Evolutionary conservation across 2,888 invertebrate species (phyloP), one percentile per base, ranked within the genome.

Genomic region (Pseudanteris insignis): DNA sequence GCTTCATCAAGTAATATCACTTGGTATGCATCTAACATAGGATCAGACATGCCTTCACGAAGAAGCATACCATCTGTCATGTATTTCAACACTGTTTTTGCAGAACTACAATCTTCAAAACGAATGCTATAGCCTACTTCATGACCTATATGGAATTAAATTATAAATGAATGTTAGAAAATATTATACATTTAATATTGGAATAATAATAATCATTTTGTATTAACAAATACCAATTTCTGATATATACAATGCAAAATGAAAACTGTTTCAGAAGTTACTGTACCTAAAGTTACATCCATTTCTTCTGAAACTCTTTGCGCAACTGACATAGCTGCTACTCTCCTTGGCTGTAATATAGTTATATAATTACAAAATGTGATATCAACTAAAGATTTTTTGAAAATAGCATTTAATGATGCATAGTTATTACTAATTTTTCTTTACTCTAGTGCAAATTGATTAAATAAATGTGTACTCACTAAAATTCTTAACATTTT

Each of bases 61-160:
- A 99, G 83, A 80, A 99, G 86, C 99, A 99, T 99, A 93, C 99
- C 99, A 73, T 99, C 98, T 8, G 99, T 99, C 95, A 98, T 95
- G 79, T 99, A 98, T 76, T 99, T 99, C 1, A 99, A 84, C 15
- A 96, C 85, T 0, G 98, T 99, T 75, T 91, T 92, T 0, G 92
- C 87, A 1, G 95, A 94, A 1, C 97, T 96, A 76, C 98, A 98
- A 82, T 99, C 98, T 81, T 99, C 99, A 77, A 99, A 99, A 85
- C 99, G 92, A 77, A 99, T 99, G 76, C 95, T 92, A 78, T 96
- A 96, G 57, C 96, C 96, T 12, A 96, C 95, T 82, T 96, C 93
- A 75, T 92, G 89, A 0, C 89, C 89, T 76, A 28, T 48, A 24
- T 46, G 21, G 21, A 21, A n/a, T n/a, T n/a, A n/a, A n/a, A n/a